A percentile compares a stretch with the other conserved stretches of the same genome.
Conservation (phyloP, 1,140 invertebrate species). For the Hylaeus anthracinus region DNA sequence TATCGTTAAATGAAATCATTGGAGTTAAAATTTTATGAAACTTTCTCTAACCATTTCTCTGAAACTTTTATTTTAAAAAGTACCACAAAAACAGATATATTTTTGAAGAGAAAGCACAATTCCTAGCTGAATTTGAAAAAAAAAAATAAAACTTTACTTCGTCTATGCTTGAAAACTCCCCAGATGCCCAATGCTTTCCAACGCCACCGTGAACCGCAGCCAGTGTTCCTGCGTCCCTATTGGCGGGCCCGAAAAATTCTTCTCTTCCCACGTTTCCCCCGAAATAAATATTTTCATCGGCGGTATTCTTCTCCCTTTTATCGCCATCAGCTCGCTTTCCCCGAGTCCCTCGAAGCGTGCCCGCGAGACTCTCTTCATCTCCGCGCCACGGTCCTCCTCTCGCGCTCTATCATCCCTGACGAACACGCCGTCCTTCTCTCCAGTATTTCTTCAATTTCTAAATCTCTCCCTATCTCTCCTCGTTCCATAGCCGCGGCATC, state of each 20-base stretch:
- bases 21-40: too few relatives aligned
- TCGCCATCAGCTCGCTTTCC: constrained; percentile 6
- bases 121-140: too few relatives aligned
- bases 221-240: too few relatives aligned
- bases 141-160: too few relatives aligned
- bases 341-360: not conserved
- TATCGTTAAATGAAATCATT: too few relatives aligned
- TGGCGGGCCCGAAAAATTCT: not conserved
- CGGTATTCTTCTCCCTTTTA: constrained; percentile 3
- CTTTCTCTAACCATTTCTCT: too few relatives aligned
- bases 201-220: too few relatives aligned
- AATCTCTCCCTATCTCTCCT: not conserved
- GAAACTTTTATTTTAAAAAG: too few relatives aligned
- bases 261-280: not conserved
- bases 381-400: not conserved
- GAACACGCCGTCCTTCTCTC: not conserved
- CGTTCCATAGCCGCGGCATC: constrained; percentile 4
- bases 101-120: too few relatives aligned
- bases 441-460: constrained; percentile 32
- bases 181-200: too few relatives aligned
- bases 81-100: too few relatives aligned
- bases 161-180: too few relatives aligned
- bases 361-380: constrained; percentile 35
- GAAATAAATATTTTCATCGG: constrained; percentile 29
- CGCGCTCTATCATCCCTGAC: constrained; percentile 10